phyloP scores from a whole-genome alignment of 2,113 vertebrate genomes.

The Pteropus alecto region DNA sequence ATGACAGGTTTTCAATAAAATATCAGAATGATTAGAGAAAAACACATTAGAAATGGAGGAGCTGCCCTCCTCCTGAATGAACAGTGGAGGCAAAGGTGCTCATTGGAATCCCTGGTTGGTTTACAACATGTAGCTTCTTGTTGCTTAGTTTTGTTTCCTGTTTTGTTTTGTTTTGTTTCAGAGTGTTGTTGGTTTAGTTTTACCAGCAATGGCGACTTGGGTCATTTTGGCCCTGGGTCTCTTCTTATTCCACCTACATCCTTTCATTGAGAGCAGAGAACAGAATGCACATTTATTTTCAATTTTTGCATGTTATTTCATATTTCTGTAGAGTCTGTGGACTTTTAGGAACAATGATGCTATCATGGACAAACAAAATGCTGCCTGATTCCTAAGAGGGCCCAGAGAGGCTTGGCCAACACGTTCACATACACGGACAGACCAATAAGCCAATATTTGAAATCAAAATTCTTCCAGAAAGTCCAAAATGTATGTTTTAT shows the following conservation, averaged over 20 bases:
- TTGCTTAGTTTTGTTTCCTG: not conserved
- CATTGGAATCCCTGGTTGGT: slow-evolving; percentile 70
- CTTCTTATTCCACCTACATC: not conserved
- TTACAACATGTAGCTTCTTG: slow-evolving; percentile 50
- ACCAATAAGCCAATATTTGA: not conserved
- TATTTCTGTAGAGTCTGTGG: not conserved
- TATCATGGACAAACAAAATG: not conserved
- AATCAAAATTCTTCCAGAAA: not conserved
- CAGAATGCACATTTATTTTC: not conserved
- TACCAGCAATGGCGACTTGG: not conserved
- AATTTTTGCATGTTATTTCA: not conserved
- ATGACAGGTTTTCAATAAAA: slow-evolving; percentile 80
- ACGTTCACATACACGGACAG: not conserved
- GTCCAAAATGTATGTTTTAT: not conserved
- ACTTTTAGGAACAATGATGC: not conserved
- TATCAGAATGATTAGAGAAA: slow-evolving; percentile 71
- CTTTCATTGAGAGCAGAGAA: not conserved
- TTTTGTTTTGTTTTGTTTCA: not conserved
- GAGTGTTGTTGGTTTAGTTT: not conserved
- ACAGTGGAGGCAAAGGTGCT: slow-evolving; percentile 73
- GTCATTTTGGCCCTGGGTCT: not conserved
- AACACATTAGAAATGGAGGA: slow-evolving; percentile 70
- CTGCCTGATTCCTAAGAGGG: not conserved
- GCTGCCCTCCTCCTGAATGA: slow-evolving; percentile 66
- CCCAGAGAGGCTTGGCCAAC: not conserved